Evolutionary conservation across 2,113 vertebrate species (phyloP).

Genomic region (Serilophus lunatus): DNA sequence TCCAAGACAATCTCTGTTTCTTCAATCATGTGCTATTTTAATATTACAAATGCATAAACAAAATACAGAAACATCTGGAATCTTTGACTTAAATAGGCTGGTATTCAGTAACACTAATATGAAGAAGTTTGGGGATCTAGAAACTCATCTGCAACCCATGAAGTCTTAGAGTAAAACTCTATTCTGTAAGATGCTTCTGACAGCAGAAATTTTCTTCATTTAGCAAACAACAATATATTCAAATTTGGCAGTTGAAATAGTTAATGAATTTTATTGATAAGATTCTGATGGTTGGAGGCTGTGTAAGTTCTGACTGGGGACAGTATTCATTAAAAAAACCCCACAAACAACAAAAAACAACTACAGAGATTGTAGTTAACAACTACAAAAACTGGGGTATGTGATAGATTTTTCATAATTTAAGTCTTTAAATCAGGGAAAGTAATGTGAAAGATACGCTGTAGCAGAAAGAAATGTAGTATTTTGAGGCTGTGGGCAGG

Average conservation of each 20-base stretch:
- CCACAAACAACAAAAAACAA: accelerated
- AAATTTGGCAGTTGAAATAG: neutral
- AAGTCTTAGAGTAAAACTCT: neutral
- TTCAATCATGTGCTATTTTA: neutral
- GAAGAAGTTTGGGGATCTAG: neutral
- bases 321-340: neutral
- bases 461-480: neutral
- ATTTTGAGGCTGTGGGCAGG: neutral
- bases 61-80: neutral
- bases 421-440: neutral
- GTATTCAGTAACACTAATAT: neutral
- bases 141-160: neutral
- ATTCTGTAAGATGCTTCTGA: neutral
- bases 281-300: neutral
- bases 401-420: neutral
- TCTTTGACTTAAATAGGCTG: neutral
- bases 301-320: neutral
- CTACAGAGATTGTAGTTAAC: neutral
- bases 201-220: neutral
- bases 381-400: neutral
- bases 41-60: neutral
- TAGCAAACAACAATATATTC: neutral
- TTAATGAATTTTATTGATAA: neutral
- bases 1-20: neutral
- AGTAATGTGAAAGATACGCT: neutral